phyloP scores from a whole-genome alignment of 2,888 invertebrate species.

The Encarsia formosa region DNA sequence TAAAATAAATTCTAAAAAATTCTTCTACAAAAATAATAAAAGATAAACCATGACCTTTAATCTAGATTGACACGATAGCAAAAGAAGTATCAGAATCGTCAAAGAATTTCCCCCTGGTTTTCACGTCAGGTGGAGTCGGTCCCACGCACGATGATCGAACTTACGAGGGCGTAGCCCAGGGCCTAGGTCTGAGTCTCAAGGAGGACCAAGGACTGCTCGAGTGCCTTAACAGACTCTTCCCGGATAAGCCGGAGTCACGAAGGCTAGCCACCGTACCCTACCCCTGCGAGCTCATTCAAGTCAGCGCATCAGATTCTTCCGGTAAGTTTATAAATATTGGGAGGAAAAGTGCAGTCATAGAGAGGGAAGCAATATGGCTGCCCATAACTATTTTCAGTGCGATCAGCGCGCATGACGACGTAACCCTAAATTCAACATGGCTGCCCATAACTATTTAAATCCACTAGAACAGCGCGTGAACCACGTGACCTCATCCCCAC shows the following conservation, averaged over 20 bases:
- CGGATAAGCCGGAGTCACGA: slow-evolving; percentile 30
- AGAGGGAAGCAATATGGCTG: too few relatives aligned
- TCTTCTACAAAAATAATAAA: too few relatives aligned
- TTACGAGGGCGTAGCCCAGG: slow-evolving; percentile 57
- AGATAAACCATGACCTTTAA: too few relatives aligned
- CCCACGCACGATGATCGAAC: slow-evolving; percentile 69
- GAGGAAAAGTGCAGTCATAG: too few relatives aligned
- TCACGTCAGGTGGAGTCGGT: slow-evolving; percentile 65
- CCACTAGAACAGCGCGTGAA: too few relatives aligned
- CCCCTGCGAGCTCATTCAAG: slow-evolving; percentile 37
- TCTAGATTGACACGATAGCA: slow-evolving; percentile 54
- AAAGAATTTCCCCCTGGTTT: slow-evolving; percentile 53
- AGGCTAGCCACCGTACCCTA: slow-evolving; percentile 38
- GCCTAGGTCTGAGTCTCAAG: slow-evolving; percentile 43
- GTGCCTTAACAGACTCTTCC: slow-evolving; percentile 33
- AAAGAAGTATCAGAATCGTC: slow-evolving; percentile 54
- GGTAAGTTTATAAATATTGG: slow-evolving; percentile 24
- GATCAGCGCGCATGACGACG: too few relatives aligned
- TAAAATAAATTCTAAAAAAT: too few relatives aligned
- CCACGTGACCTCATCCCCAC: too few relatives aligned
- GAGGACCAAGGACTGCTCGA: slow-evolving; percentile 42
- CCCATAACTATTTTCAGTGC: too few relatives aligned
- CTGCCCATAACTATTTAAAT: too few relatives aligned
- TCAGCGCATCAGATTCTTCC: slow-evolving; percentile 18
- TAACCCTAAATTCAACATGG: too few relatives aligned